These are phyloP conservation scores for Zootoca vivipara DNA, from an alignment of 2,113 vertebrate species.

Conservation along the genomic window DNA sequence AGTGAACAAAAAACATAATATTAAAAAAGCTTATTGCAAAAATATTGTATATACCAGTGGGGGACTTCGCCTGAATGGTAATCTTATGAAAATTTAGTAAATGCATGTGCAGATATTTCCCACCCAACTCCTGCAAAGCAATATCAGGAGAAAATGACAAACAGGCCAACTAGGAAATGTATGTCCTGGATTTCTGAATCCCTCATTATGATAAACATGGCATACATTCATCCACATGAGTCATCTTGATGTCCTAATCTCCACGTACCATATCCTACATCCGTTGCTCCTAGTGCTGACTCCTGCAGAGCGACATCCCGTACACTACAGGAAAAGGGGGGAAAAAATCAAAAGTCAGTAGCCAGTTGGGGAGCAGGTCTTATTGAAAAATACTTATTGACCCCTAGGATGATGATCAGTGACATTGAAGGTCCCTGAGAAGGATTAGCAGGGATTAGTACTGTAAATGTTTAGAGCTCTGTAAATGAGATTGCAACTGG, in stretches of 20 bases:
- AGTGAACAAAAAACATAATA: not conserved
- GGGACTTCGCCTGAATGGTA: not conserved
- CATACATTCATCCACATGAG: not conserved
- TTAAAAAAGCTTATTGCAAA: too few relatives aligned
- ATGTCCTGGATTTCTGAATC: not conserved
- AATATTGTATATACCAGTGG: too few relatives aligned
- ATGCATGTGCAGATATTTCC: not conserved
- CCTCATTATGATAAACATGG: not conserved
- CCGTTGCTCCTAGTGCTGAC: not conserved
- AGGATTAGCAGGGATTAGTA: slow-evolving; percentile 18
- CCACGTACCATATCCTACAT: not conserved
- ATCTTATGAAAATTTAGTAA: not conserved
- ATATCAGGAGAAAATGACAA: not conserved
- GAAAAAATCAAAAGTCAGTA: not conserved
- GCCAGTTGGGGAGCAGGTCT: not conserved
- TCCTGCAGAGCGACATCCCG: not conserved
- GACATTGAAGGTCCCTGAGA: slow-evolving; percentile 4
- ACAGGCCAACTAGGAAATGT: not conserved
- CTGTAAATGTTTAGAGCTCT: slow-evolving; percentile 8
- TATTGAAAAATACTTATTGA: not conserved
- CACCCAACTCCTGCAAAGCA: not conserved
- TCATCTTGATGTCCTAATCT: not conserved
- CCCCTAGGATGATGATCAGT: not conserved
- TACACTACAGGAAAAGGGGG: not conserved
- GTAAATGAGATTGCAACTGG: not conserved